Evolutionary conservation across 2,797 vertebrate genomes (phyloP).

Genomic region (Rhinichthys osculus): DNA sequence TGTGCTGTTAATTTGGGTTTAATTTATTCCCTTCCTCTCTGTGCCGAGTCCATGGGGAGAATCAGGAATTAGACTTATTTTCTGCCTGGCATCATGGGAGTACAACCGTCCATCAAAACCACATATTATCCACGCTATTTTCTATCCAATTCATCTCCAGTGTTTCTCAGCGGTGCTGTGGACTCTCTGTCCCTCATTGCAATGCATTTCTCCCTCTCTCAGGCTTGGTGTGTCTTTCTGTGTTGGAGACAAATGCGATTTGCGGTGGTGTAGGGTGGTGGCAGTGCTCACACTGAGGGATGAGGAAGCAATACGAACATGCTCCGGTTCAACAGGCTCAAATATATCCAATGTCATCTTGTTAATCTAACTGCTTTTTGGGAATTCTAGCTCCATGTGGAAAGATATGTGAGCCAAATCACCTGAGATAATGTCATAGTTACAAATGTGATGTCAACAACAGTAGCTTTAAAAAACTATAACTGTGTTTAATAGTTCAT

Average conservation of each 20-base stretch:
- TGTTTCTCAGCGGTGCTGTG: constrained; percentile 24
- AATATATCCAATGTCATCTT: constrained; percentile 45
- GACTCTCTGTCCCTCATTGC: constrained; percentile 17
- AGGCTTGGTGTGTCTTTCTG: constrained; percentile 28
- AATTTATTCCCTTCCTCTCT: background rate
- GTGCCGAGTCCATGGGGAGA: background rate
- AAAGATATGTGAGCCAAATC: constrained; percentile 21
- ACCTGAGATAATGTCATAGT: constrained; percentile 27
- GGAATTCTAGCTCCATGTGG: background rate
- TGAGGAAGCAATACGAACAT: constrained; percentile 66
- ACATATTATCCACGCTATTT: constrained; percentile 29
- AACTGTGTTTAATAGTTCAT: background rate
- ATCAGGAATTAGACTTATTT: constrained; percentile 1
- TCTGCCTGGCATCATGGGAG: constrained; percentile 16
- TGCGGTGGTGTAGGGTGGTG: constrained; percentile 50
- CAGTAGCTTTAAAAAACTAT: constrained; percentile 16
- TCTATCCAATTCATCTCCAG: constrained; percentile 24
- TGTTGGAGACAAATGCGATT: constrained; percentile 62
- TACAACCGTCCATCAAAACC: constrained; percentile 35
- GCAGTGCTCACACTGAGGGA: constrained; percentile 63
- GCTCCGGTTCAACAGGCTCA: constrained; percentile 49
- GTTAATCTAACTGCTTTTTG: background rate
- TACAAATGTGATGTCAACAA: constrained; percentile 3
- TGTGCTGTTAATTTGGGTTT: background rate
- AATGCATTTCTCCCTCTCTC: constrained; percentile 28